phyloP scores from a whole-genome alignment of 1,140 invertebrate genomes.

The Heliconius himera region DNA sequence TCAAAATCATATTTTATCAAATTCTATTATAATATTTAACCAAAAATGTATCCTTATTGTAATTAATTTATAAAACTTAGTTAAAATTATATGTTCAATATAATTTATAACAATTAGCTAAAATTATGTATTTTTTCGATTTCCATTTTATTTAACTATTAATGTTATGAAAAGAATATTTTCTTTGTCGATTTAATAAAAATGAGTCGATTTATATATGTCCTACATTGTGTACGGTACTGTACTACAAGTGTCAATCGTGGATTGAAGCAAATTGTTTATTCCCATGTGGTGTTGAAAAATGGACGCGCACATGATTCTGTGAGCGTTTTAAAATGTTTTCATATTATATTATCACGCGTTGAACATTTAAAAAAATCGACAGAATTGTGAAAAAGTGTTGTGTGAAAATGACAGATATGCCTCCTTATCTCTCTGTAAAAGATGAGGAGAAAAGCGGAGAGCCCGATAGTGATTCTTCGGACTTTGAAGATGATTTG shows the following conservation, averaged over 20 bases:
- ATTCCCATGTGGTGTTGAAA: conserved; percentile 75
- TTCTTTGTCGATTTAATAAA: background rate
- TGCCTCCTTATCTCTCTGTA: conserved; percentile 75
- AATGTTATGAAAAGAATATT: background rate
- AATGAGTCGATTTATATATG: background rate
- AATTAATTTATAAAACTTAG: too few relatives aligned
- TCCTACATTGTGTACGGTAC: background rate
- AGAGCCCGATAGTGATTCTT: conserved; percentile 90
- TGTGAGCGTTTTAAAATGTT: conserved; percentile 70
- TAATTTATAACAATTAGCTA: too few relatives aligned
- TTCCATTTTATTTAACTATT: too few relatives aligned
- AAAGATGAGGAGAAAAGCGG: conserved; percentile 84
- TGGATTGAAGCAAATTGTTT: conserved; percentile 55
- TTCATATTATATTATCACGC: conserved; percentile 53
- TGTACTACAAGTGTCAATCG: conserved; percentile 20
- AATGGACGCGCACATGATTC: conserved; percentile 76
- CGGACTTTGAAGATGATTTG: conserved; percentile 87
- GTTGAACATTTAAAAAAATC: conserved; percentile 52
- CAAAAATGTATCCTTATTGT: too few relatives aligned
- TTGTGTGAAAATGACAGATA: conserved; percentile 78
- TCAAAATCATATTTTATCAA: too few relatives aligned
- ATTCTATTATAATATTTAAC: too few relatives aligned
- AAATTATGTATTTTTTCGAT: too few relatives aligned
- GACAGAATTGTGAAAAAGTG: conserved; percentile 55
- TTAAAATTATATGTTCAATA: too few relatives aligned